Evolutionary conservation across 2,888 invertebrate genomes (phyloP).

Genomic region (Conchocele bisecta): DNA sequence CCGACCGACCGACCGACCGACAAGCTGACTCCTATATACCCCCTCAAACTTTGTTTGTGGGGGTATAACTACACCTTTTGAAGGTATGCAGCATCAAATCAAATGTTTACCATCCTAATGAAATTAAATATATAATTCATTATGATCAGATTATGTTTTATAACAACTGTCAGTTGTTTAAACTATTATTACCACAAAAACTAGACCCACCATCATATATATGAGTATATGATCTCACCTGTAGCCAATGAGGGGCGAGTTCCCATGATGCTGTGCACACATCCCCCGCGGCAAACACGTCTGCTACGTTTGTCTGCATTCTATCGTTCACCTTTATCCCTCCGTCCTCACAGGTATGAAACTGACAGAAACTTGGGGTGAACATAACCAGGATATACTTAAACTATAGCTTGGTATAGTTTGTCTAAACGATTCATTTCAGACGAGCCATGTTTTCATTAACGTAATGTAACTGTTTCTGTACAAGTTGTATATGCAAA

Average conservation of each 20-base stretch:
- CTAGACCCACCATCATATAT: too few relatives aligned
- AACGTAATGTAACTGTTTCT: neutral
- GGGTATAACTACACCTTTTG: too few relatives aligned
- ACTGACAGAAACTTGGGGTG: constrained; percentile 65
- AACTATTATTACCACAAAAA: too few relatives aligned
- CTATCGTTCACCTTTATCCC: constrained; percentile 93
- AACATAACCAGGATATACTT: neutral
- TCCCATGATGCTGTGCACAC: constrained; percentile 93
- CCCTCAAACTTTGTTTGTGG: too few relatives aligned
- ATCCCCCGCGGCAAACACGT: constrained; percentile 98
- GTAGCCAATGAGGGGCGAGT: constrained; percentile 81
- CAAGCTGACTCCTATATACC: too few relatives aligned
- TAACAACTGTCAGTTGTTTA: too few relatives aligned
- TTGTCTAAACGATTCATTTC: too few relatives aligned
- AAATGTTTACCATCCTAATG: too few relatives aligned
- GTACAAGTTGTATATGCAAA: too few relatives aligned
- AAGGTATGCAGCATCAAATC: too few relatives aligned
- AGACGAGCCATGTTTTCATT: neutral
- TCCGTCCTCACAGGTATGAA: constrained; percentile 86
- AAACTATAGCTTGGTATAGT: neutral
- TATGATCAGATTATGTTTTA: neutral
- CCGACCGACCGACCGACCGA: too few relatives aligned
- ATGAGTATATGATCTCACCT: constrained; percentile 75
- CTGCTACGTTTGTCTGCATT: constrained; percentile 90
- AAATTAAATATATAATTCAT: too few relatives aligned